phyloP scores from a whole-genome alignment of 2,113 vertebrate species.

The Tympanuchus pallidicinctus region DNA sequence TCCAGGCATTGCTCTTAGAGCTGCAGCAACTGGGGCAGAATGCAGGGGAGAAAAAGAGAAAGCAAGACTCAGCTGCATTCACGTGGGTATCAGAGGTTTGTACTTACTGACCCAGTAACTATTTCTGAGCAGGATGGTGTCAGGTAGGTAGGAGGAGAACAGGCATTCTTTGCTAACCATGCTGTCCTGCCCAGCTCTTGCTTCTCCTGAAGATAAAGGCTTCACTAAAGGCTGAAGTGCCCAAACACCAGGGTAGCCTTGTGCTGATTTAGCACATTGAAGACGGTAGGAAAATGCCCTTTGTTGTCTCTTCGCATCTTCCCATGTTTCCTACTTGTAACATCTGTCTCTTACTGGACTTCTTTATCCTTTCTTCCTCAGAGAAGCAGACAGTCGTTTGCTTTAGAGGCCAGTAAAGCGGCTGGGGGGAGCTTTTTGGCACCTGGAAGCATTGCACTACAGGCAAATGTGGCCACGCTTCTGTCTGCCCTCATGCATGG shows the following conservation, averaged over 20 bases:
- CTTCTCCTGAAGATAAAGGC: neutral
- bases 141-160: neutral
- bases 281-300: neutral
- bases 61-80: neutral
- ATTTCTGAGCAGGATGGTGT: neutral
- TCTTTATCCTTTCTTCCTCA: neutral
- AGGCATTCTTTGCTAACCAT: neutral
- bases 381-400: neutral
- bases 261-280: neutral
- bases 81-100: neutral
- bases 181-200: neutral
- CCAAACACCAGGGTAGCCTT: neutral
- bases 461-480: neutral
- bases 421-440: neutral
- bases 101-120: neutral
- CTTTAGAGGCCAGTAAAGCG: neutral
- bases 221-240: neutral
- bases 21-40: neutral
- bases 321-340: neutral
- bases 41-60: neutral
- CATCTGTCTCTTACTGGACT: neutral
- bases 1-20: neutral
- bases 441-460: fast-evolving
- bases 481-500: neutral
- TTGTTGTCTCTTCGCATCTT: neutral